Evolutionary conservation across 2,888 invertebrate genomes (phyloP), one percentile per base, ranked within the genome.

Genomic region (Tanytarsus gracilentus): DNA sequence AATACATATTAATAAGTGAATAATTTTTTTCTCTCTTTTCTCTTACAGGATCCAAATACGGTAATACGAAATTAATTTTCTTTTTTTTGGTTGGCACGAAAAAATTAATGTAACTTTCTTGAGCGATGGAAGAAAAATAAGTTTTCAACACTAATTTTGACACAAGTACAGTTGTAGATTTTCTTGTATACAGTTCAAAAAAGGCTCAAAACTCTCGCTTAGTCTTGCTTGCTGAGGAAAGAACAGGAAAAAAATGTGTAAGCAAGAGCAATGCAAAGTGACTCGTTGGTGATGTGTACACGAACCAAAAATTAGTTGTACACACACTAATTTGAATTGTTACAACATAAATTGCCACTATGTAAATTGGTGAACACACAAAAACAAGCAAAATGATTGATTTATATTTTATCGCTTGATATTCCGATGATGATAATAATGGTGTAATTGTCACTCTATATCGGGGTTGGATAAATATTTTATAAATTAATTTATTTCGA

Each of bases 311-410:
- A 55, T 55, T 55, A 55, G 55, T 25, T 23, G 33, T 36, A n/a
- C n/a, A n/a, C n/a, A n/a, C n/a, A 44, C 44, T 53, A 51, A 51
- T 51, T 53, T 53, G 55, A 55, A 40, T 55, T n/a, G n/a, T n/a
- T 55, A 55, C 55, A 40, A 55, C 55, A 55, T 40, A 55, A 55
- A 55, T 55, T 55, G 40, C 55, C 33, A 27, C 33, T 55, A 55
- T 55, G 55, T 36, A 33, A 55, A 55, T 55, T 33, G 40, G 55
- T 44, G 11, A 44, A 44, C 44, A 39, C 33, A 25, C 25, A 25
- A 26, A n/a, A 26, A 33, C 36, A 39, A 55, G 40, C 16, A 25
- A 27, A 51, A 51, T 51, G 51, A 51, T 51, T 51, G 51, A 51
- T 51, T 48, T 51, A 51, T 18, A 18, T 51, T 18, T 51, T 29